These are phyloP conservation scores for Aricia artaxerxes DNA, from an alignment of 2,888 invertebrate genomes.

Conservation along the genomic window DNA sequence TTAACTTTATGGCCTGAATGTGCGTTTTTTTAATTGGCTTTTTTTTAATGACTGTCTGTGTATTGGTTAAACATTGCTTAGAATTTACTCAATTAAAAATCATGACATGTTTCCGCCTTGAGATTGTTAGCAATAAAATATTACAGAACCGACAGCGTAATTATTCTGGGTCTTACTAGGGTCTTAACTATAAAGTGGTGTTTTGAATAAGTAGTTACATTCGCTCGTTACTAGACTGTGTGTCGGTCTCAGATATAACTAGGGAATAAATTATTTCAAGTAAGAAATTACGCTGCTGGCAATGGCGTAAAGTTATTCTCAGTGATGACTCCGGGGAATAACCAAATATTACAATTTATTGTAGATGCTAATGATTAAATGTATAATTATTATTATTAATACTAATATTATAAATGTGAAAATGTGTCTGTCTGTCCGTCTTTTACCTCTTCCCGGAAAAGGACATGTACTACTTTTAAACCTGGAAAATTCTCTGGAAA, in stretches of 20 bases:
- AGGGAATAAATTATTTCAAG: background rate
- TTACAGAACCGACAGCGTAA: background rate
- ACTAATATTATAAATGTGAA: no score
- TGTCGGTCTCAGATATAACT: background rate
- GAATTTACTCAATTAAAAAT: background rate
- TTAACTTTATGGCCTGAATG: no score
- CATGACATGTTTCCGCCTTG: constrained; percentile 4
- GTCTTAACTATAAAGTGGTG: constrained; percentile 4
- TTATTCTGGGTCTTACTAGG: background rate
- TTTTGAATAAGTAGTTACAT: constrained; percentile 23
- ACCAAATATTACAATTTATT: background rate
- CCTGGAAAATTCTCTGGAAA: no score
- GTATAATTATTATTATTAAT: no score
- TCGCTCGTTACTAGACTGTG: constrained; percentile 12
- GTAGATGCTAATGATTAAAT: background rate
- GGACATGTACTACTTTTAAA: no score
- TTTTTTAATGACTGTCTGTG: background rate
- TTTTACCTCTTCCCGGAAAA: no score
- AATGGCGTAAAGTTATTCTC: background rate
- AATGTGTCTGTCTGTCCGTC: no score
- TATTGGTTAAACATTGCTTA: background rate
- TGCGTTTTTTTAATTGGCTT: no score
- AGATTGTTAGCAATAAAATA: background rate
- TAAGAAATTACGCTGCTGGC: background rate
- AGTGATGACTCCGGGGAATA: background rate